These are phyloP conservation scores for Mellivora capensis DNA, from an alignment of 2,113 vertebrate genomes.

Conservation along the genomic window DNA sequence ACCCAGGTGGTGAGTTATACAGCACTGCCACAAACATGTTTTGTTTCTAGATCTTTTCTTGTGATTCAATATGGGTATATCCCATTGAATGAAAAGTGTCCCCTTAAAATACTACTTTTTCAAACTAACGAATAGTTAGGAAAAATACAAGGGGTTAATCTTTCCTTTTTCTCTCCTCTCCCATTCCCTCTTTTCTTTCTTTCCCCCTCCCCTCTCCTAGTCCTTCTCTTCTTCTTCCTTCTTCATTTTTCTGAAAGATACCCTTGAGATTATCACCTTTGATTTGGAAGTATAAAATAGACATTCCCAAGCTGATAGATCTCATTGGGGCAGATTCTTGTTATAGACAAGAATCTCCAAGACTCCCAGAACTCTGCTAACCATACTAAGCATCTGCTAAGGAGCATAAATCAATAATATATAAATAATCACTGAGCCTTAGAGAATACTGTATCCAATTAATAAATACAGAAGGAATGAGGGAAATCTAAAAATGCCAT, in stretches of 20 bases:
- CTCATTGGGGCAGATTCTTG: not conserved
- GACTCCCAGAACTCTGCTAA: not conserved
- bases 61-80: not conserved
- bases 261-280: not conserved
- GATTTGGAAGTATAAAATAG: not conserved
- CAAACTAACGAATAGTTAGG: not conserved
- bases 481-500: not conserved
- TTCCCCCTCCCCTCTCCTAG: accelerated
- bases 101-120: constrained; percentile 6
- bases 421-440: not conserved
- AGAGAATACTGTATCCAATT: not conserved
- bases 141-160: not conserved
- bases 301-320: not conserved
- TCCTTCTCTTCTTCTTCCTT: not conserved
- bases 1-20: not conserved
- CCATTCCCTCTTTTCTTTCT: not conserved
- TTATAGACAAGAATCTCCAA: not conserved
- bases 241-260: not conserved
- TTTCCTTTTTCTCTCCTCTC: not conserved
- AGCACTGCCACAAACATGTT: not conserved
- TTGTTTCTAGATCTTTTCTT: not conserved
- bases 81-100: not conserved
- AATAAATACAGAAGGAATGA: not conserved
- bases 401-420: not conserved
- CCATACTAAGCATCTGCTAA: not conserved